Evolutionary conservation across 2,113 vertebrate genomes (phyloP), one percentile per base, ranked within the genome.

Genomic region (Otocyon megalotis): DNA sequence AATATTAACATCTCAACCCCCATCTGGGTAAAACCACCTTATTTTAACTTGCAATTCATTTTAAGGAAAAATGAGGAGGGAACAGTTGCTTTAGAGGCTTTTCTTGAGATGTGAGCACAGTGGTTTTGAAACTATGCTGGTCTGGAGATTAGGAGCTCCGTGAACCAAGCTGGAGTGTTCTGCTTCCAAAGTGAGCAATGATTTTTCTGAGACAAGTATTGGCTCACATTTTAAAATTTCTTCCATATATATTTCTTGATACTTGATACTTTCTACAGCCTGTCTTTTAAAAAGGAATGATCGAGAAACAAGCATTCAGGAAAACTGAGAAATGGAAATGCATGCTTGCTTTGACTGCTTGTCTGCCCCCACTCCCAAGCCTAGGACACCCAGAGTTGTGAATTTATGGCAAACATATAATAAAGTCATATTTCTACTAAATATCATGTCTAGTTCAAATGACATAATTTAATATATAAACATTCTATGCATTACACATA

Each of bases 271-370:
- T 90, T 96, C 58, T 53, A 89, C 2, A 88, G 48, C 1, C 48
- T 95, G 30, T 90, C 50, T 79, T 95, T 22, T 35, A 69, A 85
- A 77, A 96, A 74, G 30, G 35, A 90, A 93, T 81, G 53, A 83
- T n/a, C 58, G 35, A 62, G 28, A 54, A 93, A 63, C 2, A 85
- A 43, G 15, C 30, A 53, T 90, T 35, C 72, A 60, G 50, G 50
- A 90, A 84, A 96, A 81, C 19, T 69, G 35, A 93, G 76, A 95
- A 94, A 94, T 26, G 71, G 65, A 96, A 96, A 96, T 62, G 62
- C 53, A 48, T 24, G 24, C 71, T 85, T 90, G n/a, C 11, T 86
- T 65, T 81, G 11, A 65, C 43, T 74, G 8, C 37, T 19, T 63
- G 19, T 69, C 32, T 95, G 37, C 24, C 12, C 8, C 6, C 2